These are phyloP conservation scores for Troides oblongomaculatus DNA, from an alignment of 2,888 invertebrate species.

Conservation along the genomic window DNA sequence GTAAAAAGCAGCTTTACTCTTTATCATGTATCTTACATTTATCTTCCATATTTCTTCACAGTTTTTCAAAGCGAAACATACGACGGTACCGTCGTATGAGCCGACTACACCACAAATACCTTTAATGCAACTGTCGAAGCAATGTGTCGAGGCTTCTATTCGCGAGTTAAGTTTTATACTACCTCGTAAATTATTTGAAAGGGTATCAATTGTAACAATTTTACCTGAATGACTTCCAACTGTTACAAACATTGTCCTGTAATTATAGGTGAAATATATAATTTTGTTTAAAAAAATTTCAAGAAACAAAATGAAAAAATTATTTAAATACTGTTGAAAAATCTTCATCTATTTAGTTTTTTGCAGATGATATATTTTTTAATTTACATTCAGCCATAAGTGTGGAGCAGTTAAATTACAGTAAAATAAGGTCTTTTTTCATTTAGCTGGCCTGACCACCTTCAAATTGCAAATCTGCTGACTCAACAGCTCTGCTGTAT, in stretches of 20 bases:
- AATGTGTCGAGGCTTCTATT: constrained; percentile 84
- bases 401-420: too few relatives aligned
- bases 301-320: too few relatives aligned
- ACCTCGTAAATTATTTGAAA: constrained; percentile 74
- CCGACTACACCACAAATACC: constrained; percentile 82
- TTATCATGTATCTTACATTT: constrained; percentile 82
- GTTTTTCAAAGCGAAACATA: constrained; percentile 80
- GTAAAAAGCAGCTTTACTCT: constrained; percentile 74
- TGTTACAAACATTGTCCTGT: constrained; percentile 61
- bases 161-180: constrained; percentile 81
- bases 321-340: too few relatives aligned
- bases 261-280: constrained; percentile 35
- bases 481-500: too few relatives aligned
- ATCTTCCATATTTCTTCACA: constrained; percentile 82
- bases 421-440: too few relatives aligned
- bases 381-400: too few relatives aligned
- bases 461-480: too few relatives aligned
- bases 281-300: neutral
- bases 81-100: constrained; percentile 87
- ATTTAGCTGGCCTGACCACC: too few relatives aligned
- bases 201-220: constrained; percentile 80
- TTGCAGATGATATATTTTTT: too few relatives aligned
- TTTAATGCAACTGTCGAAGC: constrained; percentile 46
- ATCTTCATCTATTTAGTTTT: too few relatives aligned
- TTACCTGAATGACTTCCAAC: constrained; percentile 84